Evolutionary conservation across 2,888 invertebrate genomes (phyloP).

Genomic region (Andrena minutula): DNA sequence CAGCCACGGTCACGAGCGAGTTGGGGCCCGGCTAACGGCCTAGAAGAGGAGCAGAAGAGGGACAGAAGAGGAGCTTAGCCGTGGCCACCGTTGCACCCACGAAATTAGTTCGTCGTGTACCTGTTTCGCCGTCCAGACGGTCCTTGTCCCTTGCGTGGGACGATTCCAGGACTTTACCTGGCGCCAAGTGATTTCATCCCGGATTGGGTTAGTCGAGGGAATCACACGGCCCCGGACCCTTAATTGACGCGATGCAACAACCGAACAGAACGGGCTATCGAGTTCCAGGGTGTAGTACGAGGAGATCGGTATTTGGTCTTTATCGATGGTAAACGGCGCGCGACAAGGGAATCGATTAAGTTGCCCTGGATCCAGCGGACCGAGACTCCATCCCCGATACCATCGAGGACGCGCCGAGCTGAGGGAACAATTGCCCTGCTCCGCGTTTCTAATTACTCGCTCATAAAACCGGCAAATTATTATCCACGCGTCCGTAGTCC

Average conservation of each 20-base stretch:
- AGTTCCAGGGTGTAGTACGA: constrained; percentile 4
- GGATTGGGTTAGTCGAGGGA: neutral
- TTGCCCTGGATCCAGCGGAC: neutral
- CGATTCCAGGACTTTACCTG: constrained; percentile 55
- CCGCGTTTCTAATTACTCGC: constrained; percentile 44
- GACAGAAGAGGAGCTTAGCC: neutral
- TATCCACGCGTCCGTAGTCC: constrained; percentile 24
- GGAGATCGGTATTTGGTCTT: neutral
- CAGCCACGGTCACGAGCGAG: neutral
- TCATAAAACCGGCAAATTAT: constrained; percentile 44
- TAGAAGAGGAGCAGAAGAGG: constrained; percentile 9
- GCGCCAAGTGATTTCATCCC: constrained; percentile 62
- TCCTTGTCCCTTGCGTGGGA: constrained; percentile 64
- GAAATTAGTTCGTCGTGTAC: constrained; percentile 67
- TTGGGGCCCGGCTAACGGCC: neutral
- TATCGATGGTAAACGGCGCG: constrained; percentile 33
- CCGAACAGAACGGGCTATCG: constrained; percentile 21
- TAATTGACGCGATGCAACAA: constrained; percentile 48
- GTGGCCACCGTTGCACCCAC: constrained; percentile 63
- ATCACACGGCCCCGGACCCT: constrained; percentile 17
- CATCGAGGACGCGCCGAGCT: neutral
- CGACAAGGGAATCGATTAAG: constrained; percentile 8
- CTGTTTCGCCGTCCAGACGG: constrained; percentile 50
- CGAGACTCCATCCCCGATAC: neutral
- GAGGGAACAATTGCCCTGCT: neutral